Conservation (phyloP, 2,797 vertebrate genomes). For the Anas bernieri region DNA sequence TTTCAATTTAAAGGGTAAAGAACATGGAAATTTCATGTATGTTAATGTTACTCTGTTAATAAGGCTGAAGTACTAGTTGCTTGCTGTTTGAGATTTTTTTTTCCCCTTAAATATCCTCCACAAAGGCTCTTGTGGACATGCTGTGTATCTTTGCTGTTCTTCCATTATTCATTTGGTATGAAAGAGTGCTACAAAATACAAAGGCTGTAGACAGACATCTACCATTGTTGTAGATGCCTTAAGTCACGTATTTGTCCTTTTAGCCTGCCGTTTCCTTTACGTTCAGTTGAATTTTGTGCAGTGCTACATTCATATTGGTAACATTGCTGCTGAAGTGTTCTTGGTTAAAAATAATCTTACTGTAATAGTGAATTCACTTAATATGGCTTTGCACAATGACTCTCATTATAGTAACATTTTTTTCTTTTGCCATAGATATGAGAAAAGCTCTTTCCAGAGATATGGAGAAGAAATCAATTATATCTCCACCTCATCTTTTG, state of each 20-base stretch:
- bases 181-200: neutral
- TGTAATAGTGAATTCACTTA: neutral
- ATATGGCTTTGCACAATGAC: neutral
- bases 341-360: neutral
- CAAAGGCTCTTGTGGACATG: neutral
- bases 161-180: neutral
- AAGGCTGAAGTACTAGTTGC: neutral
- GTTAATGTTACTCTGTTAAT: neutral
- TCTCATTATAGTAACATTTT: neutral
- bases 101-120: neutral
- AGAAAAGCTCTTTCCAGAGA: slow-evolving; percentile 95
- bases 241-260: no score
- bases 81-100: neutral
- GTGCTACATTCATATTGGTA: neutral
- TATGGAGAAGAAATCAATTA: slow-evolving; percentile 94
- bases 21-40: neutral
- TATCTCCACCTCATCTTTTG: slow-evolving; percentile 94
- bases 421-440: slow-evolving; percentile 86
- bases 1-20: neutral
- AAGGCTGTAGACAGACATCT: no score
- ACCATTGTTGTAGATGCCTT: no score
- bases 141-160: neutral
- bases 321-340: neutral
- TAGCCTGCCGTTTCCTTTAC: no score
- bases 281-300: neutral